phyloP scores from a whole-genome alignment of 2,797 vertebrate species.

The Neopelma chrysocephalum region DNA sequence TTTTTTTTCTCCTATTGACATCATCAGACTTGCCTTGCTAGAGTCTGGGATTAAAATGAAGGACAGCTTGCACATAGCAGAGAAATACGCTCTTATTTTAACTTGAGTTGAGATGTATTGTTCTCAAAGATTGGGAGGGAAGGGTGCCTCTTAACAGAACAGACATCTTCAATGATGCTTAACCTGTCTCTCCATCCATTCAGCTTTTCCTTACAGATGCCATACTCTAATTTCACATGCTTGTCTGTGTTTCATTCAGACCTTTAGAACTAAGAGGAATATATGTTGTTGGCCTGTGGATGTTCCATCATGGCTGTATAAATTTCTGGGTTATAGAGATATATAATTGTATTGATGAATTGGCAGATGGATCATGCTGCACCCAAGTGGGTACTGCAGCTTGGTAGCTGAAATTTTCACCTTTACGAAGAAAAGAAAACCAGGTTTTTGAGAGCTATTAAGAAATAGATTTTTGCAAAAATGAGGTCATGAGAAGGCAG shows the following conservation, averaged over 20 bases:
- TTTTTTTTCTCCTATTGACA: neutral
- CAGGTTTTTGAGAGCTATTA: neutral
- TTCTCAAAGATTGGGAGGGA: neutral
- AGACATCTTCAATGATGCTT: neutral
- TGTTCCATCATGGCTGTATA: neutral
- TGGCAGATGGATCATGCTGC: neutral
- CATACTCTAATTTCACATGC: neutral
- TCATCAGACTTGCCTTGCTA: neutral
- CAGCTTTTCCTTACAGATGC: neutral
- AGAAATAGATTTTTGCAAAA: neutral
- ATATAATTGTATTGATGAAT: constrained; percentile 1
- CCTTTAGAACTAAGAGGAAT: neutral
- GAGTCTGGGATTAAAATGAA: neutral
- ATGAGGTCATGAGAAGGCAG: neutral
- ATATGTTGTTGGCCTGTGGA: neutral
- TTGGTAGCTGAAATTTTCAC: neutral
- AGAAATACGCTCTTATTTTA: neutral
- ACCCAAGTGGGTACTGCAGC: neutral
- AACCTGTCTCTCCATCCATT: neutral
- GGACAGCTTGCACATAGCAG: neutral
- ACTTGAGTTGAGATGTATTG: neutral
- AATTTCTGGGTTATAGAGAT: neutral
- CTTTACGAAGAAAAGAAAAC: neutral
- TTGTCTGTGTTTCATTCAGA: neutral
- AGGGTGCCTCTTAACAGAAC: neutral